Percentiles rank a stretch among this genome's conserved stretches.
Evolutionary conservation across 2,797 vertebrate species (phyloP).

Genomic region (Anas acuta): DNA sequence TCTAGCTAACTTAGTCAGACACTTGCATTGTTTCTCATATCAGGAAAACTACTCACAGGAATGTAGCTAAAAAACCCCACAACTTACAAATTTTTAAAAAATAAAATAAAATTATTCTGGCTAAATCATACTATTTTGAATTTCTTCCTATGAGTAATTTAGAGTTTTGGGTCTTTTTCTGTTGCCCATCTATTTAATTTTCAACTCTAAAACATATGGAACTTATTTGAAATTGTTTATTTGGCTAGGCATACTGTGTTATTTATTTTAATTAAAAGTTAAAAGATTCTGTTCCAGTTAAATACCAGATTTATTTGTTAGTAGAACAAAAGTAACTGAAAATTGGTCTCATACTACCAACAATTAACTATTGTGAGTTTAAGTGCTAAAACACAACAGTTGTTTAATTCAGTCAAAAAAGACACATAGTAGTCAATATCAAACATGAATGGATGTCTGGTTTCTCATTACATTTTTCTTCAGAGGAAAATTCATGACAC

Average conservation of each 20-base stretch:
- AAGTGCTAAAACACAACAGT: background rate
- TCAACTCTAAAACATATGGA: background rate
- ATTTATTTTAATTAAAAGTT: background rate
- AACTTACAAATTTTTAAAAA: background rate
- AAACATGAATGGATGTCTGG: background rate
- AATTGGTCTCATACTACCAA: background rate
- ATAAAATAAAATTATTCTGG: background rate
- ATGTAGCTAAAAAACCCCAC: background rate
- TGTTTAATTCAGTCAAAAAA: background rate
- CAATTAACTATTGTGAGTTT: background rate
- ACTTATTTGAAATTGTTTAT: background rate
- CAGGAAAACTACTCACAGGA: background rate
- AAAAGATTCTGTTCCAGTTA: background rate
- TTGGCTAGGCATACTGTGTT: background rate
- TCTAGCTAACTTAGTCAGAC: background rate
- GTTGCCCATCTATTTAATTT: background rate
- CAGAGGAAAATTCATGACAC: background rate
- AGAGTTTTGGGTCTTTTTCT: background rate
- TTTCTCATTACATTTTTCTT: background rate
- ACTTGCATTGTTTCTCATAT: background rate
- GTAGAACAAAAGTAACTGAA: background rate
- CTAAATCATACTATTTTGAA: background rate
- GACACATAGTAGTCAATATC: background rate
- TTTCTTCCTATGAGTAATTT: background rate
- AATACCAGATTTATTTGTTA: background rate